These are phyloP conservation scores for Melanogrammus aeglefinus DNA, from an alignment of 2,797 vertebrate genomes.

Conservation along the genomic window DNA sequence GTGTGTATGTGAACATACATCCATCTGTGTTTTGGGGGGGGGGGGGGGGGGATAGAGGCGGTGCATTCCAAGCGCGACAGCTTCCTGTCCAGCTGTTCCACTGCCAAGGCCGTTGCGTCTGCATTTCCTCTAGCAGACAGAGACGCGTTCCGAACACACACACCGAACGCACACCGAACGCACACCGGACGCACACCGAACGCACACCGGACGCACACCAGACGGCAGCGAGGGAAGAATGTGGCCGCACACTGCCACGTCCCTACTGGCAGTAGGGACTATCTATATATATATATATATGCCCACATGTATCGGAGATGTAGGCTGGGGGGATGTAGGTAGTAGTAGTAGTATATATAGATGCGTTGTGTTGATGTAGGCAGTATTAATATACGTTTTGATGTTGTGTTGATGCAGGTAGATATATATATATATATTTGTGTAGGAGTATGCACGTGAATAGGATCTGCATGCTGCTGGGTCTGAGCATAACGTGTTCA, in stretches of 20 bases:
- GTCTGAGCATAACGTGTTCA: neutral
- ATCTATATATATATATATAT: too few species aligned
- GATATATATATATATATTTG: too few species aligned
- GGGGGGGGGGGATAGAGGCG: slow-evolving; percentile 6
- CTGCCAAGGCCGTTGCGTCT: slow-evolving; percentile 75
- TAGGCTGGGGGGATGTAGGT: neutral
- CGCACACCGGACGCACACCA: slow-evolving; percentile 17
- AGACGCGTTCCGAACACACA: neutral
- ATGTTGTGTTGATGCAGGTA: too few species aligned
- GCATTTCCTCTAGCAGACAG: slow-evolving; percentile 71
- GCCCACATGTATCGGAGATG: neutral
- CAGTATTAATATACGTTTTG: too few species aligned
- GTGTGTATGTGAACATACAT: neutral
- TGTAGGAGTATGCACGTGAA: neutral
- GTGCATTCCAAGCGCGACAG: slow-evolving; percentile 58
- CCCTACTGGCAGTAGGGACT: too few species aligned
- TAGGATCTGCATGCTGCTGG: neutral
- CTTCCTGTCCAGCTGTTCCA: slow-evolving; percentile 90
- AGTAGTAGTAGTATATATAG: neutral
- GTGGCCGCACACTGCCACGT: too few species aligned
- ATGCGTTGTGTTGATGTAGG: too few species aligned
- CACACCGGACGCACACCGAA: slow-evolving; percentile 17
- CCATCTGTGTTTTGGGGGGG: slow-evolving; percentile 23
- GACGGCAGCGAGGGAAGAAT: slow-evolving; percentile 26
- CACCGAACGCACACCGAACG: slow-evolving; percentile 7